These are phyloP conservation scores for Nannoperca australis DNA, from an alignment of 2,797 vertebrate genomes.

Conservation along the genomic window DNA sequence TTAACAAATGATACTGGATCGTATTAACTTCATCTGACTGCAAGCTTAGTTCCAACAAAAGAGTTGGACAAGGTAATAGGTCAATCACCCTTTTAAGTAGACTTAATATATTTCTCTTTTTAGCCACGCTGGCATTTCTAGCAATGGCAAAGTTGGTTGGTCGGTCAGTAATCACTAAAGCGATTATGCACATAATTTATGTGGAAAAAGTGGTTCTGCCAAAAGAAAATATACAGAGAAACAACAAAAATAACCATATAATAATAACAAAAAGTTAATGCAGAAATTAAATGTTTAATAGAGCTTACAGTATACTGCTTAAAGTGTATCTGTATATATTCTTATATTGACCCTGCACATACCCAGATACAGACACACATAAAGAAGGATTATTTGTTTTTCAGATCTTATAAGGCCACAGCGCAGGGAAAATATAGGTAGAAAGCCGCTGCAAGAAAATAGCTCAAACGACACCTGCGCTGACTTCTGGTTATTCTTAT, in stretches of 20 bases:
- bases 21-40: slow-evolving; percentile 71
- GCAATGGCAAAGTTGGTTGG: not conserved
- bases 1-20: slow-evolving; percentile 69
- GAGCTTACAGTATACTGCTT: not conserved
- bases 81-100: slow-evolving; percentile 34
- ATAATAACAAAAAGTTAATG: not conserved
- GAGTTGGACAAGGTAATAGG: slow-evolving; percentile 60
- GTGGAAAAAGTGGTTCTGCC: not conserved
- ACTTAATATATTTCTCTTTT: not conserved
- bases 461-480: not conserved
- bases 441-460: not conserved
- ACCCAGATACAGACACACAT: not conserved
- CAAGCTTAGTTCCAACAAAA: slow-evolving; percentile 59
- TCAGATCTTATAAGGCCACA: not conserved
- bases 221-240: not conserved
- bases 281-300: not conserved
- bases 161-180: not conserved
- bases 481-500: not conserved
- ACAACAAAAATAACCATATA: not conserved
- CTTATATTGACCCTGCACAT: not conserved
- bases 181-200: not conserved
- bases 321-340: not conserved
- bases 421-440: not conserved
- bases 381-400: not conserved
- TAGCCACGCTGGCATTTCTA: not conserved